These are phyloP conservation scores for Lamellibrachia satsuma DNA, from an alignment of 2,888 invertebrate species.

Conservation along the genomic window DNA sequence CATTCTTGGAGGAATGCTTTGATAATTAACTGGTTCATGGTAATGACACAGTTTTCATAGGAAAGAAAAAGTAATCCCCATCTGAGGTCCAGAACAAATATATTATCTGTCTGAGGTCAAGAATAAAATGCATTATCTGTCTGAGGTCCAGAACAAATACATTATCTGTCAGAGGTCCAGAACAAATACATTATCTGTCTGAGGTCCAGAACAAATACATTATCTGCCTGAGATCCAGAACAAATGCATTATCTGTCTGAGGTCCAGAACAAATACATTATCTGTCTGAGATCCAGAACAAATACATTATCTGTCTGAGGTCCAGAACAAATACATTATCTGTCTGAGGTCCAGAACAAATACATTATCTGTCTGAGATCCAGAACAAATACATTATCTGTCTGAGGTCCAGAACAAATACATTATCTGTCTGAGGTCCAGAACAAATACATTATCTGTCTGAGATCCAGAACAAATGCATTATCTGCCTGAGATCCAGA, in stretches of 20 bases:
- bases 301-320: too few relatives aligned
- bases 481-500: too few relatives aligned
- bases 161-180: too few relatives aligned
- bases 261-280: too few relatives aligned
- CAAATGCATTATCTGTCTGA: too few relatives aligned
- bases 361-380: background rate
- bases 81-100: background rate
- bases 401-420: too few relatives aligned
- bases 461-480: too few relatives aligned
- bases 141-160: background rate
- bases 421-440: background rate
- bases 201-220: background rate
- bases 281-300: background rate
- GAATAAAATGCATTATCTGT: background rate
- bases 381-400: background rate
- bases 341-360: too few relatives aligned
- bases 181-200: background rate
- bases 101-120: too few relatives aligned
- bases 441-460: too few relatives aligned
- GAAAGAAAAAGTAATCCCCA: background rate
- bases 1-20: background rate
- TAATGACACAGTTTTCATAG: background rate
- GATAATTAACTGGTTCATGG: background rate
- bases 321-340: background rate
- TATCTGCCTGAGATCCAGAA: too few relatives aligned